Base-by-base conservation (phyloP, 2,888 invertebrate genomes). In the Dryococelus australis region DNA sequence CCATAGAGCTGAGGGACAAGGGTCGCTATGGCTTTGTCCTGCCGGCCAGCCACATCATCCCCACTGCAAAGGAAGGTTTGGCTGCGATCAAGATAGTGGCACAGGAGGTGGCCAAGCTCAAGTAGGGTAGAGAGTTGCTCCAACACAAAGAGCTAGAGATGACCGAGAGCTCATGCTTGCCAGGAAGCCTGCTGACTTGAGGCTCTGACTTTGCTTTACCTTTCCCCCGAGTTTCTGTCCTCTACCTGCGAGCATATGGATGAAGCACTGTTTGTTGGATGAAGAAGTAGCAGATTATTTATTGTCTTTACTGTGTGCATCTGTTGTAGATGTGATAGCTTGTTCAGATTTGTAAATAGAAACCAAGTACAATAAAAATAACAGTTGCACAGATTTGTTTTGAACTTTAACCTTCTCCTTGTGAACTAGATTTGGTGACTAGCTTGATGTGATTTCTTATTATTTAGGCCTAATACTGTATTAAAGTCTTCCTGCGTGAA, bases 1-100 rank as follows among this genome's bases (percentile, higher is more conserved):
- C 98, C 0, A 94, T 98, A 87, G 98, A 99, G 93, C 94, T 98
- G 87, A 94, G 97, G 86, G 98, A 98, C 92, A 96, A 94, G 0
- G 98, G 98, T 0, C 94, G 94, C 87, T 95, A 96, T 91, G 98
- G 98, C 4, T 99, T 98, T 91, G 93, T 98, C n/a, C 92, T 98
- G 86, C 98, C 98, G 0, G 95, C 97, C 0, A 93, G 93, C 35
- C 95, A 95, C 90, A 98, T 98, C 88, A 94, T 95, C 90, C 95
- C 95, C 0, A 96, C 97, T 0, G 97, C 96, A 28, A 94, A 94
- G 90, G 97, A 97, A 92, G 96, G 96, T 9, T 93, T 96, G 87
- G 96, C 96, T 8, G 96, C 96, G 20, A 93, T 97, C 12, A 93
- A 95, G 90, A 95, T 95, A 0, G 92, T 97, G 85, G 94, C 88